Percentiles rank a stretch among this genome's conserved stretches.
Evolutionary conservation across 2,888 invertebrate genomes (phyloP).

Genomic region (Ochropacha duplaris): DNA sequence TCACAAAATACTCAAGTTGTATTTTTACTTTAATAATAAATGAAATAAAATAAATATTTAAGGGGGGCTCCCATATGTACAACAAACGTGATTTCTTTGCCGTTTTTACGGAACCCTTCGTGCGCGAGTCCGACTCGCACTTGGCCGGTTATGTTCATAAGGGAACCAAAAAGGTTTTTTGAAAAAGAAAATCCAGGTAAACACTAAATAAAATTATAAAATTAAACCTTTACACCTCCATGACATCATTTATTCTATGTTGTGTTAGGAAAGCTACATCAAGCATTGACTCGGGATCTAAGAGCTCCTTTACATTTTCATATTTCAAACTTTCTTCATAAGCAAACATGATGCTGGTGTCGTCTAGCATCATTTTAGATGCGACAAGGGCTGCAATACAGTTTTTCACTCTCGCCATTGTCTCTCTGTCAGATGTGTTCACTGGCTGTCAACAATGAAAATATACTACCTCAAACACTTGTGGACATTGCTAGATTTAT

Average conservation of each 20-base stretch:
- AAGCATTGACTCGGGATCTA: conserved; percentile 92
- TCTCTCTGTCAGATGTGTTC: conserved; percentile 88
- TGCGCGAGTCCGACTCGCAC: no score
- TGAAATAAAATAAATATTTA: no score
- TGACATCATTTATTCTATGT: conserved; percentile 83
- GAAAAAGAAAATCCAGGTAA: no score
- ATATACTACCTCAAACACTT: background rate
- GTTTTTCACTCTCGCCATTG: conserved; percentile 94
- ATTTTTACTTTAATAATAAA: no score
- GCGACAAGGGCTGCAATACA: conserved; percentile 94
- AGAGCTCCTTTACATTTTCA: conserved; percentile 87
- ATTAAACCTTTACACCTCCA: conserved; percentile 45
- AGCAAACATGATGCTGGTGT: conserved; percentile 95
- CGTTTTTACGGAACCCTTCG: no score
- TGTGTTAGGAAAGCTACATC: conserved; percentile 92
- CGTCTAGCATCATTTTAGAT: conserved; percentile 94
- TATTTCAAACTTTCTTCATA: conserved; percentile 95
- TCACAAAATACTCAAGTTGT: no score
- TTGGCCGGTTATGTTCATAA: no score
- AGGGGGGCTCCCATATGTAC: no score
- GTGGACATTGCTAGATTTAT: no score
- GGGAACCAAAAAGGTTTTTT: no score
- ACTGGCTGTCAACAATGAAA: conserved; percentile 81
- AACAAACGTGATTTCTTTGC: no score
- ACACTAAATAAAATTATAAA: conserved; percentile 5